phyloP scores from a whole-genome alignment of 2,888 invertebrate species.

The Aplocera efformata region DNA sequence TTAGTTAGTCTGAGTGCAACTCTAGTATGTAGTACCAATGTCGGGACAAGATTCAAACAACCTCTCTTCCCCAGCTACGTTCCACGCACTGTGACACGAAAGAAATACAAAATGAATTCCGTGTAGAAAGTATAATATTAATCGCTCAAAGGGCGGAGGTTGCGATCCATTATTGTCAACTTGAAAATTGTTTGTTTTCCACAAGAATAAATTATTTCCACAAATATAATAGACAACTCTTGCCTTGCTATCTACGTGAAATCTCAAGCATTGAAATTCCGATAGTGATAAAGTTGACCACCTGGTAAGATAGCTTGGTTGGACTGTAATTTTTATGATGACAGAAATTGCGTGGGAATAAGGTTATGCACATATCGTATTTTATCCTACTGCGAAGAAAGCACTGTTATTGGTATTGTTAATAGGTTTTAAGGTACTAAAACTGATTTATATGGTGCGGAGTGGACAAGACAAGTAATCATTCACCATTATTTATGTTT shows the following conservation, averaged over 20 bases:
- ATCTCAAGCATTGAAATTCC: too few species aligned
- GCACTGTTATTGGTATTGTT: constrained; percentile 6
- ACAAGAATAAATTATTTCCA: constrained; percentile 28
- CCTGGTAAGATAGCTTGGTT: too few species aligned
- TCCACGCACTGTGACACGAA: not conserved
- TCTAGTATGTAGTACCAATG: too few species aligned
- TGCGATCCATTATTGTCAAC: constrained; percentile 23
- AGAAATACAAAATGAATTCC: constrained; percentile 37
- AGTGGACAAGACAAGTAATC: too few species aligned
- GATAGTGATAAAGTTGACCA: too few species aligned
- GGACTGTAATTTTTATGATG: constrained; percentile 2
- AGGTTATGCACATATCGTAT: constrained; percentile 8
- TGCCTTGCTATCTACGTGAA: too few species aligned
- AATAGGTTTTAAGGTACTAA: not conserved
- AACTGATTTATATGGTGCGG: too few species aligned
- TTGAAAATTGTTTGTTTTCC: constrained; percentile 36
- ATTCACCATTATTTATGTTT: too few species aligned
- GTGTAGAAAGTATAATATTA: constrained; percentile 44
- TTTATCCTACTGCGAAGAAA: constrained; percentile 1
- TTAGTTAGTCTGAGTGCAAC: too few species aligned
- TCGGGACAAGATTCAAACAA: too few species aligned
- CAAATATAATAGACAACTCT: too few species aligned
- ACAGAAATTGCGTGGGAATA: constrained; percentile 9
- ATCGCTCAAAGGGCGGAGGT: constrained; percentile 41
- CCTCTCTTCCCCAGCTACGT: not conserved